phyloP scores from a whole-genome alignment of 1,140 invertebrate genomes.

The Paramacrobiotus metropolitanus region DNA sequence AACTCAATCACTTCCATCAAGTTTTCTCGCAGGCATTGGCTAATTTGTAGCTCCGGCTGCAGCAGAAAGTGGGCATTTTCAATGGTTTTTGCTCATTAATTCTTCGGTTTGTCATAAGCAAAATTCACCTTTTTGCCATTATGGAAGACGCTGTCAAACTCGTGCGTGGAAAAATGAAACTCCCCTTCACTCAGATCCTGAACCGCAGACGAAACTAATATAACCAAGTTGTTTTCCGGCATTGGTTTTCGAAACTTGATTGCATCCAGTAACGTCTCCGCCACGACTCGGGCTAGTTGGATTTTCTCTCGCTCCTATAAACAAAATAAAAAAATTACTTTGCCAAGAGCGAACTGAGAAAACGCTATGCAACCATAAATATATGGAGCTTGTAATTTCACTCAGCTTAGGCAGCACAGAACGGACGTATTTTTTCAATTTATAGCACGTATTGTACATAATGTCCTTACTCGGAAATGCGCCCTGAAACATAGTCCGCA shows the following conservation, averaged over 20 bases:
- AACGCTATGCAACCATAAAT: too few relatives aligned
- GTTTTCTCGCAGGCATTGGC: slow-evolving; percentile 53
- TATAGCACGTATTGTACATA: too few relatives aligned
- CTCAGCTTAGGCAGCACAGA: too few relatives aligned
- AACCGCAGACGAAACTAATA: slow-evolving; percentile 62
- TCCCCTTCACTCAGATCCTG: slow-evolving; percentile 26
- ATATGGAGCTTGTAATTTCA: too few relatives aligned
- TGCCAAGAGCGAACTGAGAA: too few relatives aligned
- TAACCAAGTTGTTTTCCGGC: slow-evolving; percentile 75
- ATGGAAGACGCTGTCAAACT: slow-evolving; percentile 40
- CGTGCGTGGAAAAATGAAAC: slow-evolving; percentile 32
- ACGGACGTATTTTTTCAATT: too few relatives aligned
- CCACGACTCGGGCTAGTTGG: slow-evolving; percentile 59
- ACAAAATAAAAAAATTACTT: too few relatives aligned
- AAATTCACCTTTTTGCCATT: slow-evolving; percentile 11
- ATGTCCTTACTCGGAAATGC: slow-evolving; percentile 42
- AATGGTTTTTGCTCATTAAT: too few relatives aligned
- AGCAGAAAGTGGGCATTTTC: too few relatives aligned
- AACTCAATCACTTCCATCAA: slow-evolving; percentile 84
- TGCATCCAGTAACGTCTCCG: slow-evolving; percentile 78
- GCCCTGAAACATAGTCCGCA: slow-evolving; percentile 66
- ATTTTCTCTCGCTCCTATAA: slow-evolving; percentile 71
- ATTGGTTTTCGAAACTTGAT: slow-evolving; percentile 79
- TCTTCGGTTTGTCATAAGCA: too few relatives aligned
- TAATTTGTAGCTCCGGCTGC: slow-evolving; percentile 2